Evolutionary conservation across 2,888 invertebrate genomes (phyloP).

Genomic region (Cryptocephalus primarius): DNA sequence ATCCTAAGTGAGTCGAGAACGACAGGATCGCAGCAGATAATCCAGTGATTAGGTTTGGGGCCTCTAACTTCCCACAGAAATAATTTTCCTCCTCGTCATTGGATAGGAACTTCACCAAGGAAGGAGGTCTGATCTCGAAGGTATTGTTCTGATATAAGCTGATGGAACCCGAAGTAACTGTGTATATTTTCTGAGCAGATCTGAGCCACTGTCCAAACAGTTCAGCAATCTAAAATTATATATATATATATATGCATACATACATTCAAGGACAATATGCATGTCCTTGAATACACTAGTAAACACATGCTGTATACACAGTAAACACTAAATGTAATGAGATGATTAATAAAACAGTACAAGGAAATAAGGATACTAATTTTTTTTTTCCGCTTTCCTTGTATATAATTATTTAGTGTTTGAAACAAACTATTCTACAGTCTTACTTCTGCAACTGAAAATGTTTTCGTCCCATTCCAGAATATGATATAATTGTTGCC

Average conservation of each 20-base stretch:
- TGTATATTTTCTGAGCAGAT: conserved; percentile 21
- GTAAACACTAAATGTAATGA: too few species aligned
- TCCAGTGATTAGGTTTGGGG: conserved; percentile 32
- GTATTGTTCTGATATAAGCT: conserved; percentile 24
- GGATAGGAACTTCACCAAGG: conserved; percentile 23
- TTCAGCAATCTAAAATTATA: conserved; percentile 26
- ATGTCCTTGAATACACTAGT: too few species aligned
- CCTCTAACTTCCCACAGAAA: conserved; percentile 22
- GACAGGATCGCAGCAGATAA: conserved; percentile 29
- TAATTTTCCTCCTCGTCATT: conserved; percentile 10
- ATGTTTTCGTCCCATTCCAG: too few species aligned
- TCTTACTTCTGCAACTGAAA: too few species aligned
- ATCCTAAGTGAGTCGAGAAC: conserved; percentile 23
- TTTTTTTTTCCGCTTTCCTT: conserved; percentile 9
- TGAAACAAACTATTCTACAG: conserved; percentile 15
- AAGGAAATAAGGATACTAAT: too few species aligned
- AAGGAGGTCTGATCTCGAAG: conserved; percentile 15
- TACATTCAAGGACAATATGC: conserved; percentile 20
- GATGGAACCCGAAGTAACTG: conserved; percentile 25
- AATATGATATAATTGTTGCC: too few species aligned
- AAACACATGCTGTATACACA: too few species aligned
- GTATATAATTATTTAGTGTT: too few species aligned
- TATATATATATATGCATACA: conserved; percentile 16
- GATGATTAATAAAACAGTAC: too few species aligned
- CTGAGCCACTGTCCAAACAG: conserved; percentile 23